phyloP scores from a whole-genome alignment of 2,888 invertebrate genomes.

The Coelopa pilipes region DNA sequence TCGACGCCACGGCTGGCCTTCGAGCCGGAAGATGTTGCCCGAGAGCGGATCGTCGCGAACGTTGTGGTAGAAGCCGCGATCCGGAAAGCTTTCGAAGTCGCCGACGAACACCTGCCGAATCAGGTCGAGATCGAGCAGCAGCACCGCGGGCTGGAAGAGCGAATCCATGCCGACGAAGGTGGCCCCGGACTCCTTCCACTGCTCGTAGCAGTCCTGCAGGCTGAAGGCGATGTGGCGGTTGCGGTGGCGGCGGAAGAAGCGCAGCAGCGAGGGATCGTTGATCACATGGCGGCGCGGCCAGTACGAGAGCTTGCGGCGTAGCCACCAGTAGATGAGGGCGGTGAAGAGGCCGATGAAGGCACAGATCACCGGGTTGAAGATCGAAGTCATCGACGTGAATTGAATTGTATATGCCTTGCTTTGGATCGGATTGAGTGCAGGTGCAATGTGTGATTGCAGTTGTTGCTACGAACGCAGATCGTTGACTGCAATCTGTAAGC shows the following conservation, averaged over 20 bases:
- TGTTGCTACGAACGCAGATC: too few relatives aligned
- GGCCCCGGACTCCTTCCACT: slow-evolving; percentile 14
- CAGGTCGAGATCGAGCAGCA: slow-evolving; percentile 54
- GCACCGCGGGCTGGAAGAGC: slow-evolving; percentile 44
- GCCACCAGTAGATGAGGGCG: slow-evolving; percentile 12
- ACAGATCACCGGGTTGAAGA: too few relatives aligned
- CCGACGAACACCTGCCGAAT: slow-evolving; percentile 56
- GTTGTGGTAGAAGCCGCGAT: slow-evolving; percentile 61
- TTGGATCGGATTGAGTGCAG: too few relatives aligned
- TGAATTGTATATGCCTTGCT: too few relatives aligned
- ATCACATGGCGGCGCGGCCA: slow-evolving; percentile 28
- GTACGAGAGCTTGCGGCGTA: slow-evolving; percentile 25
- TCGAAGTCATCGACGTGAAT: too few relatives aligned
- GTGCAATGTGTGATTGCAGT: too few relatives aligned
- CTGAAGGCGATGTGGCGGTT: slow-evolving; percentile 19
- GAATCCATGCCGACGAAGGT: slow-evolving; percentile 32
- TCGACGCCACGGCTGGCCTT: slow-evolving; percentile 65
- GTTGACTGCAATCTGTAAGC: too few relatives aligned
- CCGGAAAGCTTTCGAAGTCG: slow-evolving; percentile 62
- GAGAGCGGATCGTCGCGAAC: slow-evolving; percentile 63
- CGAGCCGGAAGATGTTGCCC: slow-evolving; percentile 60
- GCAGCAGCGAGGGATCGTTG: slow-evolving; percentile 7
- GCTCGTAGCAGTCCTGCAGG: slow-evolving; percentile 34
- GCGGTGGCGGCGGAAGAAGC: slow-evolving; percentile 26
- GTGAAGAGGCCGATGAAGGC: not conserved